Percentiles rank a stretch among this genome's conserved stretches.
These are phyloP conservation scores for Eulemur albifrons DNA, from an alignment of 2,797 vertebrate genomes.

Conservation along the genomic window DNA sequence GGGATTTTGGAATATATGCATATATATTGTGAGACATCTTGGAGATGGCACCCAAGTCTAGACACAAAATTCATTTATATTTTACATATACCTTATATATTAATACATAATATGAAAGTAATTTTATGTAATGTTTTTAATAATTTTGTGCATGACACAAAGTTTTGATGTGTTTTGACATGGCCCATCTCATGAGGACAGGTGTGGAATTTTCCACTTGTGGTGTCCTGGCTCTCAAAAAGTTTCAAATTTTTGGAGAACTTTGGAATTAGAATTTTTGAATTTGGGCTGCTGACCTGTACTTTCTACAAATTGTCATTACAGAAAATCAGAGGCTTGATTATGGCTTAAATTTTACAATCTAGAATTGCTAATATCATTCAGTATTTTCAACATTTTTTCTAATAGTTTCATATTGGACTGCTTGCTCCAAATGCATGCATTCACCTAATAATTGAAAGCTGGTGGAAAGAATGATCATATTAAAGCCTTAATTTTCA, in stretches of 20 bases:
- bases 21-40: not conserved
- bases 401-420: constrained; percentile 18
- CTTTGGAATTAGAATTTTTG: not conserved
- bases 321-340: constrained; percentile 15
- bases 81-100: not conserved
- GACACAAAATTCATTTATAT: not conserved
- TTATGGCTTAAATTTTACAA: constrained; percentile 27
- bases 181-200: not conserved
- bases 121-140: not conserved
- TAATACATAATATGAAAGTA: not conserved
- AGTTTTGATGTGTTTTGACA: not conserved
- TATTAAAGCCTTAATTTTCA: constrained; percentile 64
- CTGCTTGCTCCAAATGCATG: constrained; percentile 24
- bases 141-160: not conserved
- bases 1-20: not conserved
- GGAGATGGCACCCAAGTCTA: not conserved
- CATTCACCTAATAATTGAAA: constrained; percentile 55
- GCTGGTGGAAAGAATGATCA: constrained; percentile 44
- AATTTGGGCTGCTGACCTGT: not conserved
- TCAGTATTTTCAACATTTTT: constrained; percentile 29
- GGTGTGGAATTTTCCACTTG: not conserved
- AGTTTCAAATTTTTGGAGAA: not conserved
- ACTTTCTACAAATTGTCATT: constrained; percentile 3
- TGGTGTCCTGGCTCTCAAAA: not conserved
- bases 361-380: constrained; percentile 41